Percentiles rank a stretch among this genome's conserved stretches.
Conservation (phyloP, 2,888 invertebrate genomes). For the Leucophenga maculata region DNA sequence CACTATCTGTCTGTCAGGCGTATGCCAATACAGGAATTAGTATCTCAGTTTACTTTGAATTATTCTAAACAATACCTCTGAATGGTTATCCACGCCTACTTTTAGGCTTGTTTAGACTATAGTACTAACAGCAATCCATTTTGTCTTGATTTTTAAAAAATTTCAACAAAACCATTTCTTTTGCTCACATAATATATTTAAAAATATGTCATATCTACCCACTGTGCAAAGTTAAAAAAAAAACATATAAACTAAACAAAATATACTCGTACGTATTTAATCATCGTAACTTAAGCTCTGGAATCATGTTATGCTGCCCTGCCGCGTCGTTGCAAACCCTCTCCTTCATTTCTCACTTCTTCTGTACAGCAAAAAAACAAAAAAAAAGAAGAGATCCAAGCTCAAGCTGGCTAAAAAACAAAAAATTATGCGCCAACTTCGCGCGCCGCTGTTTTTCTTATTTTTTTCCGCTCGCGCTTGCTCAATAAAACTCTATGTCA, state of each 20-base stretch:
- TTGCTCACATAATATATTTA: not conserved
- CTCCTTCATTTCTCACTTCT: not conserved
- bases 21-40: no score
- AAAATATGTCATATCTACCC: not conserved
- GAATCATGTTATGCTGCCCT: constrained; percentile 63
- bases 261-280: constrained; percentile 65
- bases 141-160: no score
- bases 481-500: constrained; percentile 55
- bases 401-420: not conserved
- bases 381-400: not conserved
- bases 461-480: constrained; percentile 42
- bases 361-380: no score
- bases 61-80: no score
- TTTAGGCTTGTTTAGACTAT: no score
- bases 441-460: constrained; percentile 16
- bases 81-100: no score
- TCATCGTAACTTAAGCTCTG: constrained; percentile 64
- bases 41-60: no score
- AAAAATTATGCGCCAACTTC: constrained; percentile 21
- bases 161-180: no score
- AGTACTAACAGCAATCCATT: no score
- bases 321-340: no score
- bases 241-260: constrained; percentile 43
- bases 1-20: no score
- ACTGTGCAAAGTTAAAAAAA: constrained; percentile 28